These are phyloP conservation scores for Bradypodion pumilum DNA, from an alignment of 2,797 vertebrate genomes.

Conservation along the genomic window DNA sequence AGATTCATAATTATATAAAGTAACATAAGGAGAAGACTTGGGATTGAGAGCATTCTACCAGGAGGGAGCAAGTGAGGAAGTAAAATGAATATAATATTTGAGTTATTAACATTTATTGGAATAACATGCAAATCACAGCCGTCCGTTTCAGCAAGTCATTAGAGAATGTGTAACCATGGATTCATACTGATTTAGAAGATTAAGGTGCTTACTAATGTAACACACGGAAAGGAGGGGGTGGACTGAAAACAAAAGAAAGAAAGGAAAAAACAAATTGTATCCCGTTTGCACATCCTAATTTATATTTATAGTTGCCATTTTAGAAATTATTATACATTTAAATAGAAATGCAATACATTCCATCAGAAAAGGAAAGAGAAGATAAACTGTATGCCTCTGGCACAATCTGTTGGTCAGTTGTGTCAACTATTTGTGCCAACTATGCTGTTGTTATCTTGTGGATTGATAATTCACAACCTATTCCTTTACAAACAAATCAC, in stretches of 20 bases:
- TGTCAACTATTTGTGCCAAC: too few species aligned
- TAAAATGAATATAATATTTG: not conserved
- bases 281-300: too few species aligned
- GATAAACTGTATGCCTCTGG: too few species aligned
- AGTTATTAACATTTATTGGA: not conserved
- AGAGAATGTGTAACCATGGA: not conserved
- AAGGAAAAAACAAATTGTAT: not conserved
- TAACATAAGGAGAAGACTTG: constrained; percentile 46
- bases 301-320: too few species aligned
- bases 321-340: too few species aligned
- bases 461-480: too few species aligned
- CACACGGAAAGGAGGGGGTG: not conserved
- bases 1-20: not conserved
- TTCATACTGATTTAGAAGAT: not conserved
- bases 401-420: too few species aligned
- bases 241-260: not conserved
- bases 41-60: constrained; percentile 53
- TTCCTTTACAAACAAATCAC: too few species aligned
- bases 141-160: not conserved
- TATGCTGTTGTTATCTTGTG: too few species aligned
- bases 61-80: not conserved
- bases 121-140: not conserved
- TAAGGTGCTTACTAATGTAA: not conserved
- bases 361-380: too few species aligned
- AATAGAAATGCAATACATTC: too few species aligned